These are phyloP conservation scores for Mycteria americana DNA, from an alignment of 2,797 vertebrate species.

Conservation along the genomic window DNA sequence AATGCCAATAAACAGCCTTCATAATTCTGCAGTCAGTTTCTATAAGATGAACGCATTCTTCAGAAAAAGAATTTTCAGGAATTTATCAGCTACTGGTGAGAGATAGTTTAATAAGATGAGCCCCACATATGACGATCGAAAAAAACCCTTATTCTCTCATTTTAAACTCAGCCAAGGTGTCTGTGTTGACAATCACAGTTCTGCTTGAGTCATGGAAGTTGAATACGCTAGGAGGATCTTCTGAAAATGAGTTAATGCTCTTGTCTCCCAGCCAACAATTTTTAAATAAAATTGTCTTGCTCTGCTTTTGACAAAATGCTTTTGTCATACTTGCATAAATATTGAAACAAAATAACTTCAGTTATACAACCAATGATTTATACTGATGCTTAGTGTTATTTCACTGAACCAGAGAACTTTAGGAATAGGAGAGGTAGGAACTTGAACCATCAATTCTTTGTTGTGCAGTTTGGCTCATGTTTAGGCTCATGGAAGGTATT, in stretches of 20 bases:
- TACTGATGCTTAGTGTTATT: background rate
- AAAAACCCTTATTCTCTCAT: background rate
- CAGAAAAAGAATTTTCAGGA: background rate
- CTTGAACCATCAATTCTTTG: background rate
- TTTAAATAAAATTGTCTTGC: background rate
- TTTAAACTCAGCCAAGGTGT: background rate
- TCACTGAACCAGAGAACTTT: background rate
- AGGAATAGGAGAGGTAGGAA: background rate
- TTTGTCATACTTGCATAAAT: background rate
- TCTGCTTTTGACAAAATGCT: background rate
- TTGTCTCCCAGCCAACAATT: background rate
- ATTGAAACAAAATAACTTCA: background rate
- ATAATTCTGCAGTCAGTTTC: constrained; percentile 8
- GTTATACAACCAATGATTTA: background rate
- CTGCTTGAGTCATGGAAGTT: background rate
- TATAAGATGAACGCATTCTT: background rate
- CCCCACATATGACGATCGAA: background rate
- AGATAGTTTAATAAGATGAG: background rate
- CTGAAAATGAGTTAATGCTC: background rate
- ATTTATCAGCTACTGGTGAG: background rate
- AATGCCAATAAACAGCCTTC: background rate
- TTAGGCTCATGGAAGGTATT: background rate
- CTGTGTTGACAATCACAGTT: background rate
- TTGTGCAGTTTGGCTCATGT: background rate
- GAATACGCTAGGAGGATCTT: background rate